phyloP scores from a whole-genome alignment of 1,140 invertebrate genomes.

The Sarcophaga peregrina region DNA sequence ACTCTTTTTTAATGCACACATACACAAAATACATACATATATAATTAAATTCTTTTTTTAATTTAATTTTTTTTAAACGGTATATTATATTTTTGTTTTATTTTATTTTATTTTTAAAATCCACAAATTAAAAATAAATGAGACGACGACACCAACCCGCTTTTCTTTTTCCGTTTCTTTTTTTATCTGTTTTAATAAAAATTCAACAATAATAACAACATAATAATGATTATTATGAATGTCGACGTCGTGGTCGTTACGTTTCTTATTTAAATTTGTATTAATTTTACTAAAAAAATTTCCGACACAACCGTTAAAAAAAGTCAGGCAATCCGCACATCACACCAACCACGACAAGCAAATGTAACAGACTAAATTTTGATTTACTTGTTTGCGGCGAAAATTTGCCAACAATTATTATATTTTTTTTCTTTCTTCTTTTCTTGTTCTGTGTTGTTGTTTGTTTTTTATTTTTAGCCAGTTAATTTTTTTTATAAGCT shows the following conservation, averaged over 20 bases:
- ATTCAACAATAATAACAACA: conserved; percentile 5
- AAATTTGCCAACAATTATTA: conserved; percentile 8
- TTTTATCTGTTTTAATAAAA: conserved; percentile 18
- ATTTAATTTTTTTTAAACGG: too few species aligned
- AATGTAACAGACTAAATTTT: conserved; percentile 30
- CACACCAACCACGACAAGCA: conserved; percentile 25
- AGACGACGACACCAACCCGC: neutral
- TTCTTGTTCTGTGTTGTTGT: neutral
- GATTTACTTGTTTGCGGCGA: conserved; percentile 17
- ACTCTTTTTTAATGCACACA: neutral
- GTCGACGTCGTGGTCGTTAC: too few species aligned
- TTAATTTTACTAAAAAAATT: too few species aligned
- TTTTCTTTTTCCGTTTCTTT: neutral
- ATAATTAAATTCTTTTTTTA: too few species aligned
- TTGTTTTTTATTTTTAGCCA: neutral
- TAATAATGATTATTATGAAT: neutral
- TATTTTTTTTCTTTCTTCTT: neutral
- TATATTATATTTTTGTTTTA: neutral
- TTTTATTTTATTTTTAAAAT: neutral
- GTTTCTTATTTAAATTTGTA: too few species aligned
- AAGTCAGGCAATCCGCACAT: too few species aligned
- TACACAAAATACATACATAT: too few species aligned
- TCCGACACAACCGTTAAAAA: neutral
- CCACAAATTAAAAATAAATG: conserved; percentile 6
- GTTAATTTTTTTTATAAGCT: neutral